phyloP scores from a whole-genome alignment of 2,113 vertebrate species.

The Eira barbara region DNA sequence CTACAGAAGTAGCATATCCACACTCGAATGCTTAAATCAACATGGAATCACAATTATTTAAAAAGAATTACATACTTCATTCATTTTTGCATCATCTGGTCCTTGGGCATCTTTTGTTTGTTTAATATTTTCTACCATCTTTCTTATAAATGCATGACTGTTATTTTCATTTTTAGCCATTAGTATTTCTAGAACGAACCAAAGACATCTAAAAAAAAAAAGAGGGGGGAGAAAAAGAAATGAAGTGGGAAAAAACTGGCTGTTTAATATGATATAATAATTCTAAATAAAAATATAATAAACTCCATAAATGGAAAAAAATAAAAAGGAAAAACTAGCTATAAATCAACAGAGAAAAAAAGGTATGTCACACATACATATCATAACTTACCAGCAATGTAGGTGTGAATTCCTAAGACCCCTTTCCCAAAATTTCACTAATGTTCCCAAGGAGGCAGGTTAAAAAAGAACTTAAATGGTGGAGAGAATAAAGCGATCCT shows the following conservation, averaged over 20 bases:
- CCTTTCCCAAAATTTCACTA: not conserved
- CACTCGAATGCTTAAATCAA: not conserved
- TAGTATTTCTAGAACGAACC: constrained; percentile 98
- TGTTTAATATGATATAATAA: not conserved
- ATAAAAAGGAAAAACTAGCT: not conserved
- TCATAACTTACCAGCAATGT: not conserved
- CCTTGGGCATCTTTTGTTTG: constrained; percentile 98
- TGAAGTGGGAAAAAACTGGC: not conserved
- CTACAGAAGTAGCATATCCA: not conserved
- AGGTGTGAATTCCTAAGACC: not conserved
- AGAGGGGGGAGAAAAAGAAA: not conserved
- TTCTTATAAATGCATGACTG: constrained; percentile 98
- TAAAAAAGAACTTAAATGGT: not conserved
- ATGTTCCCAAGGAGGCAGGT: not conserved
- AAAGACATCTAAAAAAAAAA: constrained; percentile 89
- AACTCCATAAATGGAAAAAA: not conserved
- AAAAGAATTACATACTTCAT: constrained; percentile 88
- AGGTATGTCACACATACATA: not conserved
- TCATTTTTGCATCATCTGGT: constrained; percentile 94
- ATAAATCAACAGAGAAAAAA: not conserved
- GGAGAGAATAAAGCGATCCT: not conserved
- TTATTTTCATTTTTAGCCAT: constrained; percentile 99
- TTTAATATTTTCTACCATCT: constrained; percentile 99
- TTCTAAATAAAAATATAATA: constrained; percentile 5
- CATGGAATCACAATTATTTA: constrained; percentile 20